Percentiles rank a stretch among this genome's conserved stretches.
phyloP scores from a whole-genome alignment of 2,888 invertebrate genomes.

The Diarsia mendica region DNA sequence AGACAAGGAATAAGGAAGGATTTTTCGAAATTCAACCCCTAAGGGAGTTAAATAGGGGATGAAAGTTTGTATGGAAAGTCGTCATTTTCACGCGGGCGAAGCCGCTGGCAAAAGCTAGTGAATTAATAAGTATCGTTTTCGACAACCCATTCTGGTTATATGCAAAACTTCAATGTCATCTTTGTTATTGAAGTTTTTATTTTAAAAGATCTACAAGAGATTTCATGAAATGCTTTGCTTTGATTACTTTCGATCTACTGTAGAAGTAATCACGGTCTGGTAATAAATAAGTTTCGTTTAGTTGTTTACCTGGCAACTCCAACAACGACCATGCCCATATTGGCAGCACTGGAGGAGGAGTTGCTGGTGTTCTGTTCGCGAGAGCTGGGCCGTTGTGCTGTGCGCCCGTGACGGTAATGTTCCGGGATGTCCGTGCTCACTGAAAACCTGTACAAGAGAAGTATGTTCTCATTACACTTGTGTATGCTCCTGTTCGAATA shows the following conservation, averaged over 20 bases:
- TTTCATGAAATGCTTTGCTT: too few species aligned
- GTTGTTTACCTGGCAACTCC: constrained; percentile 91
- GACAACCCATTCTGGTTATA: not conserved
- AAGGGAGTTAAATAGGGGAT: too few species aligned
- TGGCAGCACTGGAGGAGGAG: constrained; percentile 89
- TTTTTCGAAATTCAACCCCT: too few species aligned
- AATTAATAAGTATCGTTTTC: not conserved
- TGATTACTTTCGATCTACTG: too few species aligned
- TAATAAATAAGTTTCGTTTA: too few species aligned
- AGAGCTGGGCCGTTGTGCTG: constrained; percentile 76
- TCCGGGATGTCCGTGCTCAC: constrained; percentile 93
- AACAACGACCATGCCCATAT: constrained; percentile 94
- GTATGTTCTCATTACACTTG: too few species aligned
- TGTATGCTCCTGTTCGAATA: not conserved
- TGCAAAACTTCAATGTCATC: too few species aligned
- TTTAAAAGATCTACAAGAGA: not conserved
- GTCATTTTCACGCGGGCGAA: too few species aligned
- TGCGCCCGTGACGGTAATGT: constrained; percentile 90
- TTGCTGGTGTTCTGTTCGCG: constrained; percentile 84
- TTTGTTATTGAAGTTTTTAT: not conserved
- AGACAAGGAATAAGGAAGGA: too few species aligned
- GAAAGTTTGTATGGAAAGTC: too few species aligned
- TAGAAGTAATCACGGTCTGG: too few species aligned
- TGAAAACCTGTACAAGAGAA: constrained; percentile 88
- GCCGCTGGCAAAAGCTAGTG: too few species aligned